Evolutionary conservation across 2,797 vertebrate genomes (phyloP).

Genomic region (Pseudochirops corinnae): DNA sequence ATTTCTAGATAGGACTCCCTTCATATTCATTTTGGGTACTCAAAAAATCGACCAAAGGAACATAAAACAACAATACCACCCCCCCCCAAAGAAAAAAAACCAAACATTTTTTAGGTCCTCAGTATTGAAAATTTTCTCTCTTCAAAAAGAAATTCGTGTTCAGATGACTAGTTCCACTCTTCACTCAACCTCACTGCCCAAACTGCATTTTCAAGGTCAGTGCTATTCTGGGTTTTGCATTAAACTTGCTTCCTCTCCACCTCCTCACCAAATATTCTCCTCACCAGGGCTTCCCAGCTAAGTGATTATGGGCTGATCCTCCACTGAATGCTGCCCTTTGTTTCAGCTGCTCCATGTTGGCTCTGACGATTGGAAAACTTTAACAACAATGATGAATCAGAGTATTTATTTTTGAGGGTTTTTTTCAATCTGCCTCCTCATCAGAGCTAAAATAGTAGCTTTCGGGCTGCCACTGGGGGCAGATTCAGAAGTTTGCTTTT

Average conservation of each 20-base stretch:
- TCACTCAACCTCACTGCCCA: not conserved
- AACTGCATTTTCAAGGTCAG: not conserved
- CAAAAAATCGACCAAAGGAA: not conserved
- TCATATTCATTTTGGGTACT: not conserved
- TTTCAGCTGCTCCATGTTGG: slow-evolving; percentile 67
- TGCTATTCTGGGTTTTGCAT: not conserved
- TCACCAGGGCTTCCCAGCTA: slow-evolving; percentile 23
- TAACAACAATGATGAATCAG: slow-evolving; percentile 81
- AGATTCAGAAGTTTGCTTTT: slow-evolving; percentile 73
- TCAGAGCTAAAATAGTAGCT: slow-evolving; percentile 80
- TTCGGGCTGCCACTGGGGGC: slow-evolving; percentile 71
- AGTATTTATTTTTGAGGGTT: slow-evolving; percentile 81
- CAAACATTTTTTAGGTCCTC: not conserved
- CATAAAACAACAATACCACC: not conserved
- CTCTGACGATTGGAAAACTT: slow-evolving; percentile 67
- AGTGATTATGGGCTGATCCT: slow-evolving; percentile 10
- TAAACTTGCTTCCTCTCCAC: slow-evolving; percentile 58
- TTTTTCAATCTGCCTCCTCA: slow-evolving; percentile 81
- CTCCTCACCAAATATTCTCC: slow-evolving; percentile 55
- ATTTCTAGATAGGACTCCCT: not conserved
- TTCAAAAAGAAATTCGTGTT: not conserved
- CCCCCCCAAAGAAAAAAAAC: not conserved
- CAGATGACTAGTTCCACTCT: slow-evolving; percentile 13
- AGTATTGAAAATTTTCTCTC: not conserved
- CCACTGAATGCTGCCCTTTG: slow-evolving; percentile 76